Evolutionary conservation across 2,113 vertebrate species (phyloP).

Genomic region (Lichenostomus cassidix): DNA sequence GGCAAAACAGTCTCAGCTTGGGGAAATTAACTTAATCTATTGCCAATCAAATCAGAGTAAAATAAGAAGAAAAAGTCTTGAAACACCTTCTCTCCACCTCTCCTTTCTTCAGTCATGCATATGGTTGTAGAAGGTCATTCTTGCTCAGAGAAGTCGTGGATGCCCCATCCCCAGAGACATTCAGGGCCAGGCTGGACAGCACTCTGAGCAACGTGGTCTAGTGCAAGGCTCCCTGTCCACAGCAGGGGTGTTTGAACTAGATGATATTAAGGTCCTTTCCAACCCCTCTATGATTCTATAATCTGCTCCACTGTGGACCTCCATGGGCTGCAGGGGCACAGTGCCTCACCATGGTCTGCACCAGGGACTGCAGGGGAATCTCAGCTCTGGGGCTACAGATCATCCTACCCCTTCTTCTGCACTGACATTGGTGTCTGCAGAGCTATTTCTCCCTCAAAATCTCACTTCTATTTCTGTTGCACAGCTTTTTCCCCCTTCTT

Average conservation of each 20-base stretch:
- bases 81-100: not conserved
- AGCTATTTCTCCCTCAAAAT: not conserved
- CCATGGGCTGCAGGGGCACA: not conserved
- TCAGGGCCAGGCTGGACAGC: not conserved
- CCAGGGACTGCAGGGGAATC: fast-evolving
- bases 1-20: not conserved
- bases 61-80: not conserved
- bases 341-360: not conserved
- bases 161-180: not conserved
- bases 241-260: not conserved
- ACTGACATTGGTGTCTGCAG: not conserved
- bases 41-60: not conserved
- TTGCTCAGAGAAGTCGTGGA: too few species aligned
- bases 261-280: not conserved
- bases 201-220: not conserved
- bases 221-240: not conserved
- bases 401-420: not conserved
- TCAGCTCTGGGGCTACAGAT: not conserved
- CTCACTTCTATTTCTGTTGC: not conserved
- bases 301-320: not conserved
- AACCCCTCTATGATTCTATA: not conserved
- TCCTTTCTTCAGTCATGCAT: not conserved
- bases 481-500: not conserved
- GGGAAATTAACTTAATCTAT: not conserved
- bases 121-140: not conserved